phyloP scores from a whole-genome alignment of 1,140 invertebrate species.

The Calliphora vicina region DNA sequence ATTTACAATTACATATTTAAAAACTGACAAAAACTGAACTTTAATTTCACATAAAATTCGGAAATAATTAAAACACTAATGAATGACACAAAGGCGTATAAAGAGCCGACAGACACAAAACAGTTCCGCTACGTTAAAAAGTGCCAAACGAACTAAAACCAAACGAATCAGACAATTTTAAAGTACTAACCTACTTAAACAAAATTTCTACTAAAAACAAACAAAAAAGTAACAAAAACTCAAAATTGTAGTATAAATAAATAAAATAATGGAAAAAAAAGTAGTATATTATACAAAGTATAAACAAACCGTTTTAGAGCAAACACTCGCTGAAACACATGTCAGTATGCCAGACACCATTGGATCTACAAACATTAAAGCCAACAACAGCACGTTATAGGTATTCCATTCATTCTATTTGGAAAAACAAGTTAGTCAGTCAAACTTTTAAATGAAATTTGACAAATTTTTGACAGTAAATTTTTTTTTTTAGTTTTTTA shows the following conservation, averaged over 20 bases:
- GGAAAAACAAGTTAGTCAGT: constrained; percentile 3
- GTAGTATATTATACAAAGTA: too few species aligned
- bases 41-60: not conserved
- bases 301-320: too few species aligned
- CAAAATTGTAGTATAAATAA: not conserved
- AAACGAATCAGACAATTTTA: not conserved
- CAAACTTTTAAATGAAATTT: not conserved
- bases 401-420: not conserved
- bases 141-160: constrained; percentile 19
- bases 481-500: not conserved
- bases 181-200: constrained; percentile 16
- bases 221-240: not conserved
- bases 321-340: too few species aligned
- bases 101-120: too few species aligned
- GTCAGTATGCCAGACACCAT: too few species aligned
- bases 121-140: constrained; percentile 27
- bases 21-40: not conserved
- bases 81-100: not conserved
- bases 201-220: not conserved
- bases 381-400: too few species aligned
- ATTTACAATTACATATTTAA: not conserved
- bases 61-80: not conserved
- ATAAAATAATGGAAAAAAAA: too few species aligned
- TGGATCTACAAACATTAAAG: too few species aligned
- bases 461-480: constrained; percentile 9